Evolutionary conservation across 1,140 invertebrate species (phyloP).

Genomic region (Hesperophylax magnus): DNA sequence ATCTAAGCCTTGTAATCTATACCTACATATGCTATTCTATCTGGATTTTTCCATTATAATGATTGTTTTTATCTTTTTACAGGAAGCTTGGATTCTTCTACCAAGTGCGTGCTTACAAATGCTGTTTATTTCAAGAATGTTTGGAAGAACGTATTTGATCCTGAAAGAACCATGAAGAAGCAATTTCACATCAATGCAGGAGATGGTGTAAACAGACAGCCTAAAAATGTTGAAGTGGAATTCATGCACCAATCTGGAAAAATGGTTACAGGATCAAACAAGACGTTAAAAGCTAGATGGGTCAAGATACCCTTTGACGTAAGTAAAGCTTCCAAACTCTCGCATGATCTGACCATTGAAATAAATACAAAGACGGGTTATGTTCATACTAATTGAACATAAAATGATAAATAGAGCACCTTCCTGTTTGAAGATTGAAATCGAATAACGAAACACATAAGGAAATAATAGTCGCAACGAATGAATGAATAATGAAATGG

Average conservation of each 20-base stretch:
- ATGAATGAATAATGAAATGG: no score
- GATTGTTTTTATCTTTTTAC: conserved; percentile 41
- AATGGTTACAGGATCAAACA: conserved; percentile 61
- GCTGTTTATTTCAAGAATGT: conserved; percentile 83
- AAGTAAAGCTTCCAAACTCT: conserved; percentile 46
- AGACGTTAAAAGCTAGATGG: conserved; percentile 58
- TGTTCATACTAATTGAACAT: no score
- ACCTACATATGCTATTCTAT: no score
- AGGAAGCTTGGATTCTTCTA: conserved; percentile 69
- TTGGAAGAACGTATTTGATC: conserved; percentile 79
- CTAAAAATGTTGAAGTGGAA: conserved; percentile 54
- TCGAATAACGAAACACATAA: no score
- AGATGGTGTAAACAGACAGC: neutral
- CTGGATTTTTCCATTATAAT: no score
- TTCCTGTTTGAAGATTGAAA: no score
- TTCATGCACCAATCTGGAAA: conserved; percentile 62
- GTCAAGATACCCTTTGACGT: conserved; percentile 79
- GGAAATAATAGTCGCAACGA: no score
- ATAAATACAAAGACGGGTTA: no score
- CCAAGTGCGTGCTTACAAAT: conserved; percentile 77
- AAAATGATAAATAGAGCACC: no score
- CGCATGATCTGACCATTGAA: no score
- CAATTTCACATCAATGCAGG: conserved; percentile 70
- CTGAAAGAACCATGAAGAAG: conserved; percentile 65
- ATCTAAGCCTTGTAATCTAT: no score